Evolutionary conservation across 1,140 invertebrate species (phyloP), one percentile per base, ranked within the genome.

Genomic region (Orius insidiosus): DNA sequence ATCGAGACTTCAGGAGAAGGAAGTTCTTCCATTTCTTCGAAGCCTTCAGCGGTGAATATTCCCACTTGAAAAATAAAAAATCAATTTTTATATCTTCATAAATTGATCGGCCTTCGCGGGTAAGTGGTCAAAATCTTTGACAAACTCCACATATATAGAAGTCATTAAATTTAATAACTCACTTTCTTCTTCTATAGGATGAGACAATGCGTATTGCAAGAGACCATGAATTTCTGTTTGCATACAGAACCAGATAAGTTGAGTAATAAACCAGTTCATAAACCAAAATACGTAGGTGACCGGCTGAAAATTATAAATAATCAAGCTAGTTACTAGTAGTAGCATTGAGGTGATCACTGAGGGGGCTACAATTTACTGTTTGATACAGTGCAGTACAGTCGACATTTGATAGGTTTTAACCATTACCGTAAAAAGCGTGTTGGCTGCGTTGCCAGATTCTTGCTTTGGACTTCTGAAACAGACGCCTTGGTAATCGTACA

Each of bases 401-500:
- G n/a, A n/a, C n/a, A n/a, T n/a, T n/a, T n/a, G n/a, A n/a, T n/a
- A n/a, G n/a, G n/a, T 24, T 24, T 24, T 24, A 3, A 4, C 24
- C 7, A 24, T 24, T 24, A 24, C 24, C 7, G 24, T 24, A 7
- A 24, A 24, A n/a, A 24, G 54, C 11, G 82, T 54, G 33, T 64
- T 68, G 39, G 60, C 66, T 1, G 70, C 1, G 63, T 66, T 7
- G 68, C 70, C 43, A 66, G 67, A 19, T 69, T 74, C 37, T 66
- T 49, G 38, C n/a, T 48, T 41, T 11, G 51, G 49, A 32, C 30
- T 31, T 46, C 73, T 67, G 53, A 82, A 82, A 59, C 87, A 93
- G 1, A 90, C 78, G 0, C 80, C 86, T 64, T 93, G 88, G 62
- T 92, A 93, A 62, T 94, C 88, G 49, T 78, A 82, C 35, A 92